These are phyloP conservation scores for Tamias sibiricus DNA, from an alignment of 2,113 vertebrate genomes.

Conservation along the genomic window DNA sequence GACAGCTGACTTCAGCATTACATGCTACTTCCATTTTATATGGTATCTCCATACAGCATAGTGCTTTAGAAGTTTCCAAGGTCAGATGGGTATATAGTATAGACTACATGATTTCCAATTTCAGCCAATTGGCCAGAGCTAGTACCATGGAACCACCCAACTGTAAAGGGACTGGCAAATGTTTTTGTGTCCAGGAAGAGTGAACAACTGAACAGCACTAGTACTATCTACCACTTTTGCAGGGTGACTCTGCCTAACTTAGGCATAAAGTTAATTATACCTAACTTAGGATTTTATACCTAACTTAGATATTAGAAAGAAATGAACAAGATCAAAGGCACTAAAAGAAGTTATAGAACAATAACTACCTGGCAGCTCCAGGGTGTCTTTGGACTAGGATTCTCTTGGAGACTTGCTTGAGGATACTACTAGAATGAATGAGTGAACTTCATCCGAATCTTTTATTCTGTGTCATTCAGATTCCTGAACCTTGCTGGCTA, in stretches of 20 bases:
- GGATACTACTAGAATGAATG: not conserved
- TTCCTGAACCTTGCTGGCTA: not conserved
- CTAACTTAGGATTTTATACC: not conserved
- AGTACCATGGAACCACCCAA: not conserved
- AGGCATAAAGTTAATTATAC: not conserved
- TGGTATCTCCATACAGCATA: too few relatives aligned
- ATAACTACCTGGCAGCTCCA: too few relatives aligned
- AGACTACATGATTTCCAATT: not conserved
- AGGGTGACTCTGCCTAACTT: not conserved
- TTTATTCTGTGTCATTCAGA: not conserved
- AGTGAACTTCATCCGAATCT: not conserved
- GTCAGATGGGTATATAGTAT: not conserved
- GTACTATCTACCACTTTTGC: not conserved
- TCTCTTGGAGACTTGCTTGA: not conserved
- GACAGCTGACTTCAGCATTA: not conserved
- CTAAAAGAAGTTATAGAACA: not conserved
- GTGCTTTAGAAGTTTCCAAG: not conserved
- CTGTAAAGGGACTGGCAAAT: not conserved
- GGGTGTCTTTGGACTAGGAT: not conserved
- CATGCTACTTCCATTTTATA: not conserved
- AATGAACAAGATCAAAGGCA: not conserved
- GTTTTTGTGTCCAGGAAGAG: not conserved
- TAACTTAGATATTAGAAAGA: not conserved
- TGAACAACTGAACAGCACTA: not conserved
- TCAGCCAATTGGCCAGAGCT: not conserved